Evolutionary conservation across 2,888 invertebrate genomes (phyloP).

Genomic region (Gymnoscelis rufifasciata): DNA sequence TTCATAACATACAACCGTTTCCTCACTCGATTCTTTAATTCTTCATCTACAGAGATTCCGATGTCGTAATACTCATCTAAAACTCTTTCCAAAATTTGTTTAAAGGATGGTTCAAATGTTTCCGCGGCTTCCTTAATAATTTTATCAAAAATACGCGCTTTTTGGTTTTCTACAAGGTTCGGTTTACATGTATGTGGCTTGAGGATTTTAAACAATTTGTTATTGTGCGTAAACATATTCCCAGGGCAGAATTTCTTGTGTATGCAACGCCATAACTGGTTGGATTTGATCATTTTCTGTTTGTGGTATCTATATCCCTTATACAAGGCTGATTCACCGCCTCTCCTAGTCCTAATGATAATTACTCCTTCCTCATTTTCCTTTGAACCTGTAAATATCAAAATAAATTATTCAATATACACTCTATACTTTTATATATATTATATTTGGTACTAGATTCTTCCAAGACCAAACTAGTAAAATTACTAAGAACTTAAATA

Average conservation of each 20-base stretch:
- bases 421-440: too few relatives aligned
- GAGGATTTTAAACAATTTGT: neutral
- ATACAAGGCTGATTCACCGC: constrained; percentile 2
- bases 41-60: neutral
- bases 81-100: neutral
- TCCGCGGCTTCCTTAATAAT: neutral
- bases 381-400: neutral
- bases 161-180: constrained; percentile 4
- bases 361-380: neutral
- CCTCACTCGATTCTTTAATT: neutral
- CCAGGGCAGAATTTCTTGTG: constrained; percentile 1
- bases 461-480: neutral
- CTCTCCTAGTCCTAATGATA: constrained; percentile 2
- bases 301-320: constrained; percentile 6
- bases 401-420: too few relatives aligned
- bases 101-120: neutral
- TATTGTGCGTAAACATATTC: constrained; percentile 2
- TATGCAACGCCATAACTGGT: constrained; percentile 9
- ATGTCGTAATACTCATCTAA: neutral
- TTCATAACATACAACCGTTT: neutral
- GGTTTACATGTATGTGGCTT: constrained; percentile 7
- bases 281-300: constrained; percentile 1
- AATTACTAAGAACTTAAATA: too few relatives aligned
- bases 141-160: constrained; percentile 5
- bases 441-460: neutral